These are phyloP conservation scores for Druceiella hillmani DNA, from an alignment of 2,888 invertebrate genomes.

Conservation along the genomic window DNA sequence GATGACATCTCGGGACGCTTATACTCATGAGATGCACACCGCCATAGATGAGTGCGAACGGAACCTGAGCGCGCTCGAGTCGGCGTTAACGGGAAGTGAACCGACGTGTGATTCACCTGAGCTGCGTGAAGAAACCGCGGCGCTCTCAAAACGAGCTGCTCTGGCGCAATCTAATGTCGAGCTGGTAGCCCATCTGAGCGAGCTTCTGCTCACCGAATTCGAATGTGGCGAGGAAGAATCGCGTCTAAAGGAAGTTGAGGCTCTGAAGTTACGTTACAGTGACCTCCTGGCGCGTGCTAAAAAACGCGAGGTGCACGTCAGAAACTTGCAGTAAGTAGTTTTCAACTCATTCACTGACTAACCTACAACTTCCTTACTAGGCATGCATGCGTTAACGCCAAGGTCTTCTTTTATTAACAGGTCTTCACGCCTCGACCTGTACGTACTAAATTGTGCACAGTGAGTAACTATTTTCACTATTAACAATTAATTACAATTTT, in stretches of 20 bases:
- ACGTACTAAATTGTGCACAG: too few species aligned
- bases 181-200: conserved; percentile 73
- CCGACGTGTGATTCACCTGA: conserved; percentile 44
- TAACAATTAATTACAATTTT: too few species aligned
- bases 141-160: conserved; percentile 65
- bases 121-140: conserved; percentile 55
- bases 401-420: too few species aligned
- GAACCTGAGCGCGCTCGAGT: conserved; percentile 61
- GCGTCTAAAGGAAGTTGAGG: conserved; percentile 58
- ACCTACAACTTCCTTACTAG: too few species aligned
- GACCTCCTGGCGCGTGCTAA: conserved; percentile 65
- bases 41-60: conserved; percentile 68
- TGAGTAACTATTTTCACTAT: too few species aligned
- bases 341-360: too few species aligned
- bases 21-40: conserved; percentile 66
- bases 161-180: conserved; percentile 76
- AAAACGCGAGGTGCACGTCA: conserved; percentile 68
- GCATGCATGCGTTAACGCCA: too few species aligned
- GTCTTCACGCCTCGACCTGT: too few species aligned
- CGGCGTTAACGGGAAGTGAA: conserved; percentile 51
- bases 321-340: conserved; percentile 66
- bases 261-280: conserved; percentile 62
- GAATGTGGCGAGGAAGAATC: conserved; percentile 62
- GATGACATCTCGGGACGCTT: conserved; percentile 78
- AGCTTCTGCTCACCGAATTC: conserved; percentile 68